A percentile compares a stretch with the other conserved stretches of the same genome.
Evolutionary conservation across 2,113 vertebrate genomes (phyloP).

Genomic region (Alces alces): DNA sequence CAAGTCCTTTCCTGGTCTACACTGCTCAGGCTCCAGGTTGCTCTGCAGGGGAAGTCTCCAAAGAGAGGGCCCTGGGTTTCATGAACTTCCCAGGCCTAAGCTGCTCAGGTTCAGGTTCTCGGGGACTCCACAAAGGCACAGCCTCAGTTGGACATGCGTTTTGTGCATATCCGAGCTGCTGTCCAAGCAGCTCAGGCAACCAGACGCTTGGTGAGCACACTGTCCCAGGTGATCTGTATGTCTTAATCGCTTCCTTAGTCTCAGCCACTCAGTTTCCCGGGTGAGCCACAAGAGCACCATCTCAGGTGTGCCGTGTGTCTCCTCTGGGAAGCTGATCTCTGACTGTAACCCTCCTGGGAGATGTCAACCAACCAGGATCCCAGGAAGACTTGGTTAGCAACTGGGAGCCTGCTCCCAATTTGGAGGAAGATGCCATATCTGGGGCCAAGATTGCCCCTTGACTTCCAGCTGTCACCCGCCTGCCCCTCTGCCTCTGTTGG

Average conservation of each 20-base stretch:
- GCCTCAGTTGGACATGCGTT: rapidly evolving
- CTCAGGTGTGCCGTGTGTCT: background rate
- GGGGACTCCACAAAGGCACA: background rate
- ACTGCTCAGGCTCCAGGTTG: background rate
- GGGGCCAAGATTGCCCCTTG: background rate
- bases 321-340: background rate
- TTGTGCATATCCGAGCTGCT: no score
- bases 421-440: background rate
- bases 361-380: background rate
- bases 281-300: rapidly evolving
- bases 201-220: background rate
- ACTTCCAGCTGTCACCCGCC: rapidly evolving
- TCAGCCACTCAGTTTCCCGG: background rate
- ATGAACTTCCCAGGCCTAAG: background rate
- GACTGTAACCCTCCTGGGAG: background rate
- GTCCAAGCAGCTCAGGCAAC: background rate
- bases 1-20: background rate
- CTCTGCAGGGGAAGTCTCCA: background rate
- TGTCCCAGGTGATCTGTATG: background rate
- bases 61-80: background rate
- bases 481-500: background rate
- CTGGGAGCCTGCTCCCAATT: background rate
- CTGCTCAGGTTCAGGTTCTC: background rate
- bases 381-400: background rate
- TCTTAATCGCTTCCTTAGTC: background rate